These are phyloP conservation scores for Nebria salina DNA, from an alignment of 2,888 invertebrate species.

Conservation along the genomic window DNA sequence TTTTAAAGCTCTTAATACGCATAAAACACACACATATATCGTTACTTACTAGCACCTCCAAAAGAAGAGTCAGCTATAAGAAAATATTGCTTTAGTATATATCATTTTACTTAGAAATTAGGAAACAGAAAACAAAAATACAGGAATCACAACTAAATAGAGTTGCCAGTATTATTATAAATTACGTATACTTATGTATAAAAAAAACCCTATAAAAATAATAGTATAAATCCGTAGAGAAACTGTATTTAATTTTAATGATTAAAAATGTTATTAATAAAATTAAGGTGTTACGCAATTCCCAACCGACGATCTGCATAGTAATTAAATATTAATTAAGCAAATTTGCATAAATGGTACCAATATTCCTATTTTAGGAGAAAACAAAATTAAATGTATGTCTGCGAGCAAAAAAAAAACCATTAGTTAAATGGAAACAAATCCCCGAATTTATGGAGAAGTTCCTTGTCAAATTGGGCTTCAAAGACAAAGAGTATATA, in stretches of 20 bases:
- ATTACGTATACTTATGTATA: not conserved
- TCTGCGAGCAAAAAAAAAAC: no score
- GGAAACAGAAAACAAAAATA: constrained; percentile 13
- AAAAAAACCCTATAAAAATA: not conserved
- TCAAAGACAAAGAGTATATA: no score
- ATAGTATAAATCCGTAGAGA: not conserved
- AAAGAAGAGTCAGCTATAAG: constrained; percentile 55
- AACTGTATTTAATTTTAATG: not conserved
- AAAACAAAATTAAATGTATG: no score
- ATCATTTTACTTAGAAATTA: constrained; percentile 9
- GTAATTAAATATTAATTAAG: no score
- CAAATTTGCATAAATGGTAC: no score
- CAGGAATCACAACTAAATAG: not conserved
- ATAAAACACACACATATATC: constrained; percentile 39
- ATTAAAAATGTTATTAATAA: no score
- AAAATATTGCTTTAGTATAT: constrained; percentile 36
- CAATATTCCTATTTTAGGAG: no score
- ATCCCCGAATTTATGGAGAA: no score
- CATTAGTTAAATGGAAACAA: no score
- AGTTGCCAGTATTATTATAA: constrained; percentile 49
- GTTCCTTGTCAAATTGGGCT: no score
- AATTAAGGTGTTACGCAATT: no score
- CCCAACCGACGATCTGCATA: no score
- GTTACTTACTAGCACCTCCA: constrained; percentile 71
- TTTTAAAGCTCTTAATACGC: not conserved